These are phyloP conservation scores for Saguinus imperator DNA, from an alignment of 2,113 vertebrate genomes.

Conservation along the genomic window DNA sequence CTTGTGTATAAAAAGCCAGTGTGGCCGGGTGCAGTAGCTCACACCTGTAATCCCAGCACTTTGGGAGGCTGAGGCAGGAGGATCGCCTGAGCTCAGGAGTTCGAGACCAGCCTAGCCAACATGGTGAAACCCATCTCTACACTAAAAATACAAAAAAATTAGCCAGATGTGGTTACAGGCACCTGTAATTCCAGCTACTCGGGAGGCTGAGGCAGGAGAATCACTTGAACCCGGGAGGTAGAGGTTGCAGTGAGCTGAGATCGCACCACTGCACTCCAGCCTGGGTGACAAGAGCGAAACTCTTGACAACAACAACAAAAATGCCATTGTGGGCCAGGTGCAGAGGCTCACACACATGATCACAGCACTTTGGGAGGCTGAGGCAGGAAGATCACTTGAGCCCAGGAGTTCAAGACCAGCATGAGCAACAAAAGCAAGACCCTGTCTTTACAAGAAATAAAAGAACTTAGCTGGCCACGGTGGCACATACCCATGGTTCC, in stretches of 20 bases:
- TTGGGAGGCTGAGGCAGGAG: not conserved
- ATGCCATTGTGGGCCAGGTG: not conserved
- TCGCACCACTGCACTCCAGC: no score
- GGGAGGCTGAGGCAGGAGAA: not conserved
- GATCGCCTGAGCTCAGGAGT: not conserved
- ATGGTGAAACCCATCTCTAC: no score
- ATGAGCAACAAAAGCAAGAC: not conserved
- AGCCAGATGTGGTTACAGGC: no score
- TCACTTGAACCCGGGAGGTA: no score
- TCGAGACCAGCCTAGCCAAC: not conserved
- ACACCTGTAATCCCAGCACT: not conserved
- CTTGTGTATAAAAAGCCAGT: not conserved
- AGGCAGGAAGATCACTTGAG: not conserved
- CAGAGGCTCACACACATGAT: not conserved
- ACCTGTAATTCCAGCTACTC: not conserved
- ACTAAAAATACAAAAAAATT: no score
- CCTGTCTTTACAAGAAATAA: not conserved
- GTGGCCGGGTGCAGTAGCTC: accelerated
- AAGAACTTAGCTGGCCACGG: not conserved
- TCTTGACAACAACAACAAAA: no score
- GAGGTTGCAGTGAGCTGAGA: no score
- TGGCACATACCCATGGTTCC: not conserved
- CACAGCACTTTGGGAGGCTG: not conserved
- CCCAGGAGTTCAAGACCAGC: not conserved
- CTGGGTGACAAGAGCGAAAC: no score